Base-by-base conservation (phyloP, 2,113 vertebrate genomes). In the Scomber scombrus region DNA sequence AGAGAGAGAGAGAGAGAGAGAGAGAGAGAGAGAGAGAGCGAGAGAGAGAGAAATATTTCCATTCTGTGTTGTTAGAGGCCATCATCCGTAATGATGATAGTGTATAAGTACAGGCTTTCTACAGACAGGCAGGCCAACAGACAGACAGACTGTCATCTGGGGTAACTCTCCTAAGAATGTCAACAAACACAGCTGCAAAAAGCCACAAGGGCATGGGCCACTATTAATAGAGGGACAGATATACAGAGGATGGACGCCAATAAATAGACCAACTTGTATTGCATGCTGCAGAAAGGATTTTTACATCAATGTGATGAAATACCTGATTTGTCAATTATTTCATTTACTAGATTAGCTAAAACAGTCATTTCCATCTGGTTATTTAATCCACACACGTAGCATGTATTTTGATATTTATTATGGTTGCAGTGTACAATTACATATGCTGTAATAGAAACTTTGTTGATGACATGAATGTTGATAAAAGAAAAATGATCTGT, bases 71-170 rank as follows among this genome's bases (percentile, higher is more conserved):
- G 56, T 87, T 88, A 83, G 49, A 14, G 14, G n/a, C 77, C 75
- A 86, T 84, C 77, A 80, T 40, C 40, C 2, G 10, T 71, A 80
- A 78, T 85, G 75, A 81, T 80, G 81, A 85, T 76, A 64, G 66
- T 70, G 40, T 75, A 76, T 71, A 81, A 85, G 73, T 68, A 83
- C 51, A 58, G 66, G 85, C 61, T 78, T 80, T 71, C 46, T 62
- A 19, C 51, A 55, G 46, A 1, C 23, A 54, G n/a, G 5, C 19
- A 69, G 23, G 23, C 23, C 23, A 26, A 26, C 23, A 26, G 65
- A 55, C 8, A 34, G 67, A 56, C 57, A 50, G 26, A 19, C 62
- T 43, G 58, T 69, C 70, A 88, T 70, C 47, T 23, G 46, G 29
- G 52, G 49, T 52, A 75, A 31, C 68, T 77, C 64, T 77, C 15